Evolutionary conservation across 2,113 vertebrate genomes (phyloP).

Genomic region (Reinhardtius hippoglossoides): DNA sequence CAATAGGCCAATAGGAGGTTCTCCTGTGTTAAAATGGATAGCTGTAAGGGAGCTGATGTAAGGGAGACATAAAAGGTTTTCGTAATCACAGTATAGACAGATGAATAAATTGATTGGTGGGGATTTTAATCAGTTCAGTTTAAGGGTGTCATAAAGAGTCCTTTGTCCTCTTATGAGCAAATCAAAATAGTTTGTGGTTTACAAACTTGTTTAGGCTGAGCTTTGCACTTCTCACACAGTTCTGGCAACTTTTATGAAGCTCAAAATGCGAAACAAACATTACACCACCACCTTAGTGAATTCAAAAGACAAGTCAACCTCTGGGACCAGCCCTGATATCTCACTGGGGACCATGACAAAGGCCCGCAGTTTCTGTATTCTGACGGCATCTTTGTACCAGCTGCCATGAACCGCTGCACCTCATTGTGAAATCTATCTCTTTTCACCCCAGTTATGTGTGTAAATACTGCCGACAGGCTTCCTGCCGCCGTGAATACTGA

Average conservation of each 20-base stretch:
- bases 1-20: slow-evolving; percentile 71
- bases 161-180: neutral
- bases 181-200: neutral
- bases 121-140: slow-evolving; percentile 28
- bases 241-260: slow-evolving; percentile 21
- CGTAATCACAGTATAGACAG: slow-evolving; percentile 37
- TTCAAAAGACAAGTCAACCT: slow-evolving; percentile 31
- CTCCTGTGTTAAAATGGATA: slow-evolving; percentile 48
- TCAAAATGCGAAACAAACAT: slow-evolving; percentile 22
- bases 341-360: slow-evolving; percentile 49
- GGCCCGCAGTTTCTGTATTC: slow-evolving; percentile 46
- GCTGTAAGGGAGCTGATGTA: no score
- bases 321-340: slow-evolving; percentile 34
- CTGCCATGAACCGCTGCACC: slow-evolving; percentile 58
- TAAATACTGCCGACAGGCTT: slow-evolving; percentile 69
- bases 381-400: slow-evolving; percentile 50
- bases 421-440: slow-evolving; percentile 67
- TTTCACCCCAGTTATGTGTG: slow-evolving; percentile 69
- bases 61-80: slow-evolving; percentile 39
- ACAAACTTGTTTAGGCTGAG: neutral
- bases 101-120: slow-evolving; percentile 30
- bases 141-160: neutral
- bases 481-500: slow-evolving; percentile 64
- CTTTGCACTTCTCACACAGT: neutral
- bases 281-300: slow-evolving; percentile 18